phyloP scores from a whole-genome alignment of 92 coral and sea anemone genomes.

The Palythoa grandiflora region DNA sequence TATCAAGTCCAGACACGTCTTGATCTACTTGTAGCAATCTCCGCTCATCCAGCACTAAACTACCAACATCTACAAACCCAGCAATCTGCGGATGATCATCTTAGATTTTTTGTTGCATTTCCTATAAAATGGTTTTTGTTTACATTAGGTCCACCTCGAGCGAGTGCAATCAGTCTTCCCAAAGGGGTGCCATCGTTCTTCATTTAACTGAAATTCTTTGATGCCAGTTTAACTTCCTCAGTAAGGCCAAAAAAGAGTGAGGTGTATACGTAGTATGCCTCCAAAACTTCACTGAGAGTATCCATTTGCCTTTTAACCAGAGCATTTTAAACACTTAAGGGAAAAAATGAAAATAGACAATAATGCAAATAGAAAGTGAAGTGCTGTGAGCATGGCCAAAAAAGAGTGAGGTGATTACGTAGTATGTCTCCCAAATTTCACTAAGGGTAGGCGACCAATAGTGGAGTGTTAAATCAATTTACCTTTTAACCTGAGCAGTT shows the following conservation, averaged over 20 bases:
- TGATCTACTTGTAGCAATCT: slow-evolving; percentile 53
- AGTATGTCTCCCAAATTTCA: too few species aligned
- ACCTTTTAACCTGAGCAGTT: not conserved
- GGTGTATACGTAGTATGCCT: not conserved
- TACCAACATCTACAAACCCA: slow-evolving; percentile 30
- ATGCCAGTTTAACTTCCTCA: not conserved
- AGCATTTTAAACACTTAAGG: too few species aligned
- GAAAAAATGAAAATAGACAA: not conserved
- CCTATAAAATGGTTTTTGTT: not conserved
- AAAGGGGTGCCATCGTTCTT: not conserved
- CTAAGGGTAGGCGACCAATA: too few species aligned
- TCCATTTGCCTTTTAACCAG: too few species aligned
- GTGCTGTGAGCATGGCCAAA: too few species aligned
- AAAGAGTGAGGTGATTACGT: too few species aligned
- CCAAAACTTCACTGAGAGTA: slow-evolving; percentile 10
- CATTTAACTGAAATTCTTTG: not conserved
- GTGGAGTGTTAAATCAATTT: too few species aligned
- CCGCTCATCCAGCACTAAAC: slow-evolving; percentile 52
- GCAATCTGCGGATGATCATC: not conserved
- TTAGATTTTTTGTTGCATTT: not conserved
- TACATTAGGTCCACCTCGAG: slow-evolving; percentile 31
- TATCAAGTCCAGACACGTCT: slow-evolving; percentile 46
- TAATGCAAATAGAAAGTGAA: too few species aligned
- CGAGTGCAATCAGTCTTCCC: slow-evolving; percentile 43
- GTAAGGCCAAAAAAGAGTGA: slow-evolving; percentile 12